phyloP scores from a whole-genome alignment of 1,140 invertebrate genomes.

The Cotesia vestalis region DNA sequence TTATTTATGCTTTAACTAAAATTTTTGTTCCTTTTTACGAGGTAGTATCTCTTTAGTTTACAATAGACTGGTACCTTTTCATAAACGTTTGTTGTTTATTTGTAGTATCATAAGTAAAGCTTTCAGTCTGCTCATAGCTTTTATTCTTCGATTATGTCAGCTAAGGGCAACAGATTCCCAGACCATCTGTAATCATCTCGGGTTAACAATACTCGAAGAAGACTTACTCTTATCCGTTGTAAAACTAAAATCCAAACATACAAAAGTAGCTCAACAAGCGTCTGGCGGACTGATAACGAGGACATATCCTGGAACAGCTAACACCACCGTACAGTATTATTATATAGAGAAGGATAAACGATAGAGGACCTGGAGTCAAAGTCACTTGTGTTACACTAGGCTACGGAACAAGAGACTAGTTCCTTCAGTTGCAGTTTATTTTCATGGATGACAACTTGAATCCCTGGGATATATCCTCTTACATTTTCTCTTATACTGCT shows the following conservation, averaged over 20 bases:
- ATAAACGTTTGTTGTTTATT: conserved; percentile 7
- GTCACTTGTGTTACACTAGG: conserved; percentile 13
- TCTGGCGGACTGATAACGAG: conserved; percentile 29
- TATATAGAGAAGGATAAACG: neutral
- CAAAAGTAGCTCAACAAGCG: conserved; percentile 29
- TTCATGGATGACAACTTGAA: conserved; percentile 33
- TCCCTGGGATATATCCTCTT: conserved; percentile 24
- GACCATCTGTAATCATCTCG: neutral
- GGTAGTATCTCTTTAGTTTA: neutral
- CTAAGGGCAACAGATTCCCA: neutral
- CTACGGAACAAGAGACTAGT: conserved; percentile 23
- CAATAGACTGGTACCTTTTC: neutral
- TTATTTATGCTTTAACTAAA: too few species aligned
- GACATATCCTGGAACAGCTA: neutral
- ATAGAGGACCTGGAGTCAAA: conserved; percentile 4
- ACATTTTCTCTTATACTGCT: neutral
- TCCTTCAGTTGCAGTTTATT: conserved; percentile 23
- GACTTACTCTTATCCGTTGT: conserved; percentile 22
- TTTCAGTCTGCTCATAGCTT: neutral
- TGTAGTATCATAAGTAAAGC: too few species aligned
- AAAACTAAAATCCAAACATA: conserved; percentile 31
- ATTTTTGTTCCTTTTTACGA: neutral
- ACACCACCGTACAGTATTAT: too few species aligned
- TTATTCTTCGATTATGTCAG: neutral
- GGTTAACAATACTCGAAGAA: neutral